A percentile compares a stretch with the other conserved stretches of the same genome.
These are phyloP conservation scores for Carollia perspicillata DNA, from an alignment of 2,113 vertebrate genomes.

Conservation along the genomic window DNA sequence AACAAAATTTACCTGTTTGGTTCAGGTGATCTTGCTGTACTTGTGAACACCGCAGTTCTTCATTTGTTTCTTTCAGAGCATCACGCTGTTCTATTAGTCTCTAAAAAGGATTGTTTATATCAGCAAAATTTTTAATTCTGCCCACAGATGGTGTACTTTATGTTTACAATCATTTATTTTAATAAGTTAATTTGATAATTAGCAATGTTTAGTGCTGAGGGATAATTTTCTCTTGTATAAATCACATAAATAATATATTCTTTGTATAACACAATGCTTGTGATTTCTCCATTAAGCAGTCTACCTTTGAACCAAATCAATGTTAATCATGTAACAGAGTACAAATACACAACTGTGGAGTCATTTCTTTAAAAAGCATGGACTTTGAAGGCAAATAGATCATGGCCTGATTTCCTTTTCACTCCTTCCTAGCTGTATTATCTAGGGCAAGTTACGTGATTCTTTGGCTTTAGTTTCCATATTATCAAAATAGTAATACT, in stretches of 20 bases:
- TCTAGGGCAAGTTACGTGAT: not conserved
- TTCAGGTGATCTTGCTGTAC: constrained; percentile 92
- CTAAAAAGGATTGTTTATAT: constrained; percentile 74
- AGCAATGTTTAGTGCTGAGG: not conserved
- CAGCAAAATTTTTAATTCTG: constrained; percentile 1
- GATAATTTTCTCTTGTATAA: not conserved
- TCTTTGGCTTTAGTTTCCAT: not conserved
- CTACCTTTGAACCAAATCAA: constrained; percentile 9
- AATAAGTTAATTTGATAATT: not conserved
- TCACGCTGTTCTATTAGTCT: constrained; percentile 93
- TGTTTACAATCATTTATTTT: not conserved
- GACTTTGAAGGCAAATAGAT: not conserved
- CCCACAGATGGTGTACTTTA: not conserved
- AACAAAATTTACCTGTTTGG: constrained; percentile 86
- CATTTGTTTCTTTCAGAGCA: constrained; percentile 93
- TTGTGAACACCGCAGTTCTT: constrained; percentile 94
- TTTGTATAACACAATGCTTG: not conserved
- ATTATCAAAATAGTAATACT: not conserved
- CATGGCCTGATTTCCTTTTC: not conserved
- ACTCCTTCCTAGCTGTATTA: not conserved
- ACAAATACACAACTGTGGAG: not conserved
- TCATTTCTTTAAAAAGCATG: not conserved
- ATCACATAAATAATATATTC: not conserved
- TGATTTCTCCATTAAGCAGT: not conserved
- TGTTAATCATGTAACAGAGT: not conserved